A percentile compares a stretch with the other conserved stretches of the same genome.
These are phyloP conservation scores for Palythoa grandiflora DNA, from an alignment of 92 coral and sea anemone genomes.

Conservation along the genomic window DNA sequence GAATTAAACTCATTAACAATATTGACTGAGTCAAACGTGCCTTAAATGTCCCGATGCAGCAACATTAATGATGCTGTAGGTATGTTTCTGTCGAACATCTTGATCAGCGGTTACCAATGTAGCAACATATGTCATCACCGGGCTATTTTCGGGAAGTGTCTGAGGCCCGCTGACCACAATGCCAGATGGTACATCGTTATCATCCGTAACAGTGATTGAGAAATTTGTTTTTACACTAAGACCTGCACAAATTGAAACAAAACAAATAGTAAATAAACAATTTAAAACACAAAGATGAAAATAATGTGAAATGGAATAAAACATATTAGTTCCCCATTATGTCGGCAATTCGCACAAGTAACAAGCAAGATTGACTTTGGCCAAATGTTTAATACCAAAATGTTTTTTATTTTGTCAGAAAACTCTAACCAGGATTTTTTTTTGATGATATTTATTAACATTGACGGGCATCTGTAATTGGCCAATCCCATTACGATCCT, in stretches of 20 bases:
- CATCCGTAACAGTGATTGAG: slow-evolving; percentile 77
- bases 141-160: slow-evolving; percentile 66
- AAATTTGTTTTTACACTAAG: slow-evolving; percentile 75
- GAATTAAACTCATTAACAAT: neutral
- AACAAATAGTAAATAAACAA: neutral
- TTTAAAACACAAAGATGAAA: too few species aligned
- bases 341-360: too few species aligned
- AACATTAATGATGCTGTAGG: slow-evolving; percentile 69
- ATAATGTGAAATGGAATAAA: too few species aligned
- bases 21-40: slow-evolving; percentile 15
- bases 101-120: slow-evolving; percentile 85
- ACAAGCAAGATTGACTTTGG: too few species aligned
- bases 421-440: too few species aligned
- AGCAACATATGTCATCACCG: slow-evolving; percentile 77
- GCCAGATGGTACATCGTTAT: slow-evolving; percentile 87
- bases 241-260: slow-evolving; percentile 54
- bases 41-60: slow-evolving; percentile 64
- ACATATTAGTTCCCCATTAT: too few species aligned
- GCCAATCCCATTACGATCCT: too few species aligned
- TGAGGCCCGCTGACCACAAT: slow-evolving; percentile 78
- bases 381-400: too few species aligned
- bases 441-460: too few species aligned
- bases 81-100: slow-evolving; percentile 82
- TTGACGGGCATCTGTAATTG: too few species aligned
- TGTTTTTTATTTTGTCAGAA: too few species aligned